Conservation (phyloP, 2,797 vertebrate species). For the Coregonus ussuriensis region DNA sequence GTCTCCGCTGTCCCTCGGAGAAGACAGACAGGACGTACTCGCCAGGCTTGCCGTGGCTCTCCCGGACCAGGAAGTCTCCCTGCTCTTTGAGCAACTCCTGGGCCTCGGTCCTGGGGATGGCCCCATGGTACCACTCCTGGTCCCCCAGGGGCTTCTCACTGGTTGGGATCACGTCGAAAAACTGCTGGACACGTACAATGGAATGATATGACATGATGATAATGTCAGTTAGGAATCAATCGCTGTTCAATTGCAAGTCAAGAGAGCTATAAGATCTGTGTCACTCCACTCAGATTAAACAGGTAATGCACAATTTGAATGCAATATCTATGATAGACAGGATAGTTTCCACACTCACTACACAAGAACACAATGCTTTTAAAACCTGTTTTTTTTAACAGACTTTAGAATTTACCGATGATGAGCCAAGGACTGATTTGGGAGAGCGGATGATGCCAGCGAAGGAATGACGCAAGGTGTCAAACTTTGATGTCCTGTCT, state of each 20-base stretch:
- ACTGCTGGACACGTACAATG: conserved; percentile 67
- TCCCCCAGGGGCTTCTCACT: conserved; percentile 90
- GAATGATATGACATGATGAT: neutral
- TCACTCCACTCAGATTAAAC: too few species aligned
- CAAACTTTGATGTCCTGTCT: conserved; percentile 89
- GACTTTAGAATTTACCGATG: conserved; percentile 80
- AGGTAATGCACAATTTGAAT: too few species aligned
- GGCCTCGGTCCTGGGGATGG: conserved; percentile 93
- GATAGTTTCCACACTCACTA: neutral
- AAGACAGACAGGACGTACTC: conserved; percentile 98
- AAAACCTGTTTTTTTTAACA: neutral
- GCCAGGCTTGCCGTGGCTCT: conserved; percentile 96
- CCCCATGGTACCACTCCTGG: conserved; percentile 97
- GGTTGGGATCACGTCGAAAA: conserved; percentile 87
- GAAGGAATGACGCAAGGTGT: conserved; percentile 94
- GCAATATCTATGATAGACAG: neutral
- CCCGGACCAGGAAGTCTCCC: conserved; percentile 95
- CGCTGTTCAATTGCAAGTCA: neutral
- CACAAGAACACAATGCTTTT: neutral
- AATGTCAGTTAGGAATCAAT: neutral
- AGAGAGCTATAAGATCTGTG: neutral
- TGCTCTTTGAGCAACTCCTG: conserved; percentile 93
- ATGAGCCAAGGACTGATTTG: conserved; percentile 86
- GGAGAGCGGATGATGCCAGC: conserved; percentile 94
- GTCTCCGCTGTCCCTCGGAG: conserved; percentile 90